These are phyloP conservation scores for Pithecia hirsuta DNA, from an alignment of 2,797 vertebrate genomes.

Conservation along the genomic window DNA sequence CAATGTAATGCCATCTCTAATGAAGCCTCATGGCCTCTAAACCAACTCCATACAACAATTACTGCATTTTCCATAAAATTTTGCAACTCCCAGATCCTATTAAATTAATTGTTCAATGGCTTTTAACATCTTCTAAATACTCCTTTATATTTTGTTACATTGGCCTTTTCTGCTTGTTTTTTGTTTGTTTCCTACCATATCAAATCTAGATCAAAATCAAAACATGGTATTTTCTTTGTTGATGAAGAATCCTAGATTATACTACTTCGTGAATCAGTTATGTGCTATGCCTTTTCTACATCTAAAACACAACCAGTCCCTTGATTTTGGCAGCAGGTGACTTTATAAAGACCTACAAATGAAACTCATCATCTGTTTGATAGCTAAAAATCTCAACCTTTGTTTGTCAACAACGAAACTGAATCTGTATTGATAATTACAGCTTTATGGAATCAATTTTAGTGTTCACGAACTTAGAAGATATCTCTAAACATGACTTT, in stretches of 20 bases:
- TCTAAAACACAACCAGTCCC: background rate
- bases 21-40: constrained; percentile 45
- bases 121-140: constrained; percentile 7
- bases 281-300: background rate
- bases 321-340: constrained; percentile 12
- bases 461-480: background rate
- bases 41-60: background rate
- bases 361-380: constrained; percentile 19
- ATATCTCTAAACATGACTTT: background rate
- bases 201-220: constrained; percentile 29
- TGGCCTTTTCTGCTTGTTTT: background rate
- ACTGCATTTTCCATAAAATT: background rate
- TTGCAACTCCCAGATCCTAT: background rate
- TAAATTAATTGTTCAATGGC: background rate
- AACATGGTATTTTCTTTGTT: constrained; percentile 20
- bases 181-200: background rate
- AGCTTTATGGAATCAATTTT: background rate
- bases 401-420: background rate
- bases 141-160: background rate
- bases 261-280: constrained; percentile 18
- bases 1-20: constrained; percentile 38
- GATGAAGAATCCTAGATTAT: background rate
- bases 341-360: background rate
- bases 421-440: background rate
- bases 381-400: constrained; percentile 10